Percentiles rank a stretch among this genome's conserved stretches.
Evolutionary conservation across 2,888 invertebrate species (phyloP).

Genomic region (Dynastes hyllus): DNA sequence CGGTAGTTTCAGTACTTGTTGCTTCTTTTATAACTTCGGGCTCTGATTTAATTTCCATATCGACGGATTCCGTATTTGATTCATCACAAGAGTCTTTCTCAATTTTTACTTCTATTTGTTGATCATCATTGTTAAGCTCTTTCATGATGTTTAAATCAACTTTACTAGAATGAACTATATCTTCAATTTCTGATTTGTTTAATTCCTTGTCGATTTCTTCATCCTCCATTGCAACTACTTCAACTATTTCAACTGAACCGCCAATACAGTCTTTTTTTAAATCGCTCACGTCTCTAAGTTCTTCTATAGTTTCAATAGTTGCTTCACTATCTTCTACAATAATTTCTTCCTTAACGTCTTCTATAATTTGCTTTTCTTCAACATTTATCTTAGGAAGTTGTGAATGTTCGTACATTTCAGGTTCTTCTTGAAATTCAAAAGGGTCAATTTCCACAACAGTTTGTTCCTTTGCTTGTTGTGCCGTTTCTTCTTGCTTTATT

Average conservation of each 20-base stretch:
- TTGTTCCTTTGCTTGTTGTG: slow-evolving; percentile 47
- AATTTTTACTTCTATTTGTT: slow-evolving; percentile 58
- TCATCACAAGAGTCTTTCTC: slow-evolving; percentile 56
- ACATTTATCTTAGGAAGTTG: slow-evolving; percentile 23
- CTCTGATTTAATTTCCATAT: slow-evolving; percentile 60
- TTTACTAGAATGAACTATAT: slow-evolving; percentile 64
- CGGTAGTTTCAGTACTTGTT: slow-evolving; percentile 54
- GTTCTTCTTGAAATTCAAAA: slow-evolving; percentile 70
- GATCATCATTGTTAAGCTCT: slow-evolving; percentile 44
- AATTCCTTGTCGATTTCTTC: slow-evolving; percentile 66
- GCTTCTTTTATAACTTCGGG: slow-evolving; percentile 50
- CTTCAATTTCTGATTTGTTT: slow-evolving; percentile 67
- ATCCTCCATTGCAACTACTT: slow-evolving; percentile 70
- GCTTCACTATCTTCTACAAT: slow-evolving; percentile 52
- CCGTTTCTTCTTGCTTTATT: slow-evolving; percentile 41
- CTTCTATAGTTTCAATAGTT: slow-evolving; percentile 37
- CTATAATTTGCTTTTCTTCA: slow-evolving; percentile 48
- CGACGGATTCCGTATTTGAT: slow-evolving; percentile 54
- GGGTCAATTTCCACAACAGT: slow-evolving; percentile 63
- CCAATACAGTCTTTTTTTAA: slow-evolving; percentile 57
- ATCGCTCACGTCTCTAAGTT: slow-evolving; percentile 55
- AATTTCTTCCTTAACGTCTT: slow-evolving; percentile 56
- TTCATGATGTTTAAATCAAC: slow-evolving; percentile 40
- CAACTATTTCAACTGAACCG: slow-evolving; percentile 69
- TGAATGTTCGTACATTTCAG: slow-evolving; percentile 63